Percentiles rank a stretch among this genome's conserved stretches.
These are phyloP conservation scores for Leptopilina drosophilae DNA, from an alignment of 2,888 invertebrate species.

Conservation along the genomic window DNA sequence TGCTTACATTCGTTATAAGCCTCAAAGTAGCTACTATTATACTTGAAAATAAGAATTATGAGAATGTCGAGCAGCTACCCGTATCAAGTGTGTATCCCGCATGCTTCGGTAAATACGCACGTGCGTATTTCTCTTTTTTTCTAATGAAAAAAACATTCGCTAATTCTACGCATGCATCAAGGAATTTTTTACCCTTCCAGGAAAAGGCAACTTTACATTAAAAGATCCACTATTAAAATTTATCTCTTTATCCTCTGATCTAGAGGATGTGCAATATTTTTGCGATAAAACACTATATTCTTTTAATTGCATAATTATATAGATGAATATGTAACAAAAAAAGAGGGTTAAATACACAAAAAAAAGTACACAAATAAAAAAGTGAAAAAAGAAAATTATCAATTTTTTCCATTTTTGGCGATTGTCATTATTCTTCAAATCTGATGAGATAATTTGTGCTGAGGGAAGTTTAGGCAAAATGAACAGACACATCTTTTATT, in stretches of 20 bases:
- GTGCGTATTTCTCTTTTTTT: slow-evolving; percentile 47
- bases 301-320: no score
- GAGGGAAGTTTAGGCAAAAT: background rate
- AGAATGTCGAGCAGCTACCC: slow-evolving; percentile 51
- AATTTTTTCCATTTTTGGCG: no score
- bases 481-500: background rate
- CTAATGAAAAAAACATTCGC: slow-evolving; percentile 3
- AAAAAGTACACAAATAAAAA: no score
- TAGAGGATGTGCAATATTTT: background rate
- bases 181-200: slow-evolving; percentile 9
- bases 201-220: background rate
- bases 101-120: slow-evolving; percentile 53
- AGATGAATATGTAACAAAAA: no score
- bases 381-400: no score
- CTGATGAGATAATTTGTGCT: background rate
- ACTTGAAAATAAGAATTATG: slow-evolving; percentile 61
- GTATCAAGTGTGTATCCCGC: slow-evolving; percentile 58
- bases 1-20: slow-evolving; percentile 48
- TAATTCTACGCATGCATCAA: slow-evolving; percentile 12
- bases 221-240: slow-evolving; percentile 1
- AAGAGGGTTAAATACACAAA: no score
- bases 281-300: background rate
- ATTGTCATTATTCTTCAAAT: no score
- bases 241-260: background rate
- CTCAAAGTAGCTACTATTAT: slow-evolving; percentile 44